These are phyloP conservation scores for Catharus minimus DNA, from an alignment of 2,113 vertebrate species.

Conservation along the genomic window DNA sequence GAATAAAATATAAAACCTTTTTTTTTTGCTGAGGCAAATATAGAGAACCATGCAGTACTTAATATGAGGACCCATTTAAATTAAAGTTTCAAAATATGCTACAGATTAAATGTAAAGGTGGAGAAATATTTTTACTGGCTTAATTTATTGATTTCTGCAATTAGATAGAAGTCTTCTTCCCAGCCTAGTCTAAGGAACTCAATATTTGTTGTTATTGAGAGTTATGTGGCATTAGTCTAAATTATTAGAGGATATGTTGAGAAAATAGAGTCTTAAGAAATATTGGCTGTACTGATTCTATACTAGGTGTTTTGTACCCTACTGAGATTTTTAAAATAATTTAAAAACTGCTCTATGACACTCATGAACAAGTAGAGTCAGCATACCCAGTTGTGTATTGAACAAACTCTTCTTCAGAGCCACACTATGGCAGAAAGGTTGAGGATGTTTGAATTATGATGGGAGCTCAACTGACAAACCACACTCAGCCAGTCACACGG, in stretches of 20 bases:
- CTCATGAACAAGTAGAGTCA: background rate
- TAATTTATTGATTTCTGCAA: background rate
- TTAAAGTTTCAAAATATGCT: background rate
- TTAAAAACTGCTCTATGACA: background rate
- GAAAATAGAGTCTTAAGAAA: background rate
- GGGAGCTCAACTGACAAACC: background rate
- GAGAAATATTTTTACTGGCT: background rate
- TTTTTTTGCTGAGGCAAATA: background rate
- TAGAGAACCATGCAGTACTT: background rate
- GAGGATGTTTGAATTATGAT: background rate
- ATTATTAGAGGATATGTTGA: background rate
- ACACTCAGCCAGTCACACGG: background rate
- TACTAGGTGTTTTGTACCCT: background rate
- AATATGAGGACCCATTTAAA: background rate
- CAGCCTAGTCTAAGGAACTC: background rate
- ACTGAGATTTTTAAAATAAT: background rate
- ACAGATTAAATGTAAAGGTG: background rate
- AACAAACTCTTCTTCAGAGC: background rate
- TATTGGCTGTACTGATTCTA: background rate
- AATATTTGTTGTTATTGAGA: background rate
- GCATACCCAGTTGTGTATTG: background rate
- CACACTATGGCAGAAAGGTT: background rate
- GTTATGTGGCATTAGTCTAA: background rate
- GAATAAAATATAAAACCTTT: background rate
- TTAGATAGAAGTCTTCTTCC: background rate